These are phyloP conservation scores for Megaleporinus macrocephalus DNA, from an alignment of 2,113 vertebrate species.

Conservation along the genomic window DNA sequence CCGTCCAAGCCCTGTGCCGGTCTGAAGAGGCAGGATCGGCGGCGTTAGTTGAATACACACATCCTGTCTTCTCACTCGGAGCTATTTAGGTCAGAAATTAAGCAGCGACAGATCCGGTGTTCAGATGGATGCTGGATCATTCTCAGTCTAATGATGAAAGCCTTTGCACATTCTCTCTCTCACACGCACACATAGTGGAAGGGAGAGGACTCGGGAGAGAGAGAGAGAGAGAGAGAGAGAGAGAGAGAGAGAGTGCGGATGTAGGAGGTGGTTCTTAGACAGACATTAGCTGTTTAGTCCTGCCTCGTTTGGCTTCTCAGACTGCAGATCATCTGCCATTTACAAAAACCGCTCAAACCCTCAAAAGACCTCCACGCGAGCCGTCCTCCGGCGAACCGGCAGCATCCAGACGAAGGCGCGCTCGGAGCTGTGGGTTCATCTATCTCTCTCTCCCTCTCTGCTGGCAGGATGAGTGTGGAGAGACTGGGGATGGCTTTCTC, in stretches of 20 bases:
- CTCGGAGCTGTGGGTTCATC: conserved; percentile 26
- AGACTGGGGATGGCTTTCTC: conserved; percentile 52
- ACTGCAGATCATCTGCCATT: conserved; percentile 62
- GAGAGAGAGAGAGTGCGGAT: conserved; percentile 50
- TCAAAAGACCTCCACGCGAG: conserved; percentile 5
- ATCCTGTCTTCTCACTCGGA: not conserved
- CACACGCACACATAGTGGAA: conserved; percentile 29
- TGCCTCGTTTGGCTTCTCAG: conserved; percentile 71
- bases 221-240: conserved; percentile 11
- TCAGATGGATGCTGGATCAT: conserved; percentile 38
- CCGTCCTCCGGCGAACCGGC: not conserved
- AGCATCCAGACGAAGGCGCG: not conserved
- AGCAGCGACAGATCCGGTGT: conserved; percentile 12
- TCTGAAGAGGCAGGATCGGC: not conserved
- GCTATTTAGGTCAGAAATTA: conserved; percentile 46
- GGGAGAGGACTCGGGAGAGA: conserved; percentile 20
- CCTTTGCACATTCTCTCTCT: conserved; percentile 5
- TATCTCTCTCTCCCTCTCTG: conserved; percentile 2
- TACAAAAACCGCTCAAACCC: conserved; percentile 42
- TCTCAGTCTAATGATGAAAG: conserved; percentile 15
- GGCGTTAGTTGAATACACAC: not conserved
- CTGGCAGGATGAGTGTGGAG: conserved; percentile 42
- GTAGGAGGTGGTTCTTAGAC: conserved; percentile 78
- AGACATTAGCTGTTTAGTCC: conserved; percentile 66
- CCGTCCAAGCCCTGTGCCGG: not conserved